Percentiles rank a stretch among this genome's conserved stretches.
phyloP scores from a whole-genome alignment of 2,113 vertebrate genomes.

The Propithecus coquereli region DNA sequence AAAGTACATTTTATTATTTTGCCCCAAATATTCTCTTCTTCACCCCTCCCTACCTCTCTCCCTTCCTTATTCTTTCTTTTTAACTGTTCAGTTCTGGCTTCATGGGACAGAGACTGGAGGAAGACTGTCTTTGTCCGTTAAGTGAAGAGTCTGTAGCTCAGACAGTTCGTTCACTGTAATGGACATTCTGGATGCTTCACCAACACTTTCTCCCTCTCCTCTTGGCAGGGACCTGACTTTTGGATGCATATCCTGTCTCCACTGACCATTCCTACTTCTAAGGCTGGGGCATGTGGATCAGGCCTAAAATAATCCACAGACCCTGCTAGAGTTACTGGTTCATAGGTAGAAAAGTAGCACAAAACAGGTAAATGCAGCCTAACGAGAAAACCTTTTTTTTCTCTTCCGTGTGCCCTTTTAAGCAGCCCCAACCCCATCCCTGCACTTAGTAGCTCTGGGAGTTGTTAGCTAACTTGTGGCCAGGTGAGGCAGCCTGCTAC shows the following conservation, averaged over 20 bases:
- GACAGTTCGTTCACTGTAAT: not conserved
- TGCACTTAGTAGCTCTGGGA: not conserved
- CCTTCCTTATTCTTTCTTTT: not conserved
- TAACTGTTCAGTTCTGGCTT: not conserved
- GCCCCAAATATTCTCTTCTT: not conserved
- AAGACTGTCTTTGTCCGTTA: not conserved
- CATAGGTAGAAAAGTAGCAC: not conserved
- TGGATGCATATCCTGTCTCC: not conserved
- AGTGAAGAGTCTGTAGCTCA: not conserved
- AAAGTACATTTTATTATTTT: conserved; percentile 3
- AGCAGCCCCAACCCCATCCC: not conserved
- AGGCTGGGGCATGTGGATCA: not conserved
- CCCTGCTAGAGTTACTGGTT: not conserved
- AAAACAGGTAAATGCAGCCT: not conserved
- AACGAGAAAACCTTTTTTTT: not conserved
- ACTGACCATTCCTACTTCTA: not conserved
- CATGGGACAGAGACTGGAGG: not conserved
- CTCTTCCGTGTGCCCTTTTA: not conserved
- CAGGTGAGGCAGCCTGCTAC: not conserved
- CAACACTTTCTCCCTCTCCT: not conserved
- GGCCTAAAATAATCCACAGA: not conserved
- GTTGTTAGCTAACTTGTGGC: not conserved
- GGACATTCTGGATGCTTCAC: not conserved
- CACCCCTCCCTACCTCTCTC: not conserved
- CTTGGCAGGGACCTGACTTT: not conserved